Conservation (phyloP, 2,888 invertebrate species). For the Melangyna quadrimaculata region DNA sequence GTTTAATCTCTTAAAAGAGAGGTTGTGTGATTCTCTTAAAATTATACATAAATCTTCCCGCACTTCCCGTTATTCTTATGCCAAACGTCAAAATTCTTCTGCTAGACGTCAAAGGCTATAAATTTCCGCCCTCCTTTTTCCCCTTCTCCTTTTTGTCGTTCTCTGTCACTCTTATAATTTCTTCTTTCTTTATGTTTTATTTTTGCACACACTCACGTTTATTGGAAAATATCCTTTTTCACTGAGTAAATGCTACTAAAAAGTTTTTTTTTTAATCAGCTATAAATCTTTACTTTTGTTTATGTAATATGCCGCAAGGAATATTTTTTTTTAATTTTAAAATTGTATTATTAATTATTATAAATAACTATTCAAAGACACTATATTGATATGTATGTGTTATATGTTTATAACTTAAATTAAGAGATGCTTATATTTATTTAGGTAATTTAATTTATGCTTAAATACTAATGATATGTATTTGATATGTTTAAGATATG, state of each 20-base stretch:
- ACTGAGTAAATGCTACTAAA: slow-evolving; percentile 36
- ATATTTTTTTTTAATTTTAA: neutral
- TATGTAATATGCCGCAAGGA: slow-evolving; percentile 64
- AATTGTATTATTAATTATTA: neutral
- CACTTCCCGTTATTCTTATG: neutral
- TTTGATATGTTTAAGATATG: slow-evolving; percentile 57
- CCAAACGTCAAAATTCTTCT: slow-evolving; percentile 38
- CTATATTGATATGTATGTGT: slow-evolving; percentile 43
- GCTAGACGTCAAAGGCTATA: slow-evolving; percentile 34
- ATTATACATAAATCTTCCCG: neutral
- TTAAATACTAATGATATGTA: slow-evolving; percentile 67
- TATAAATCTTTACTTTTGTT: slow-evolving; percentile 51
- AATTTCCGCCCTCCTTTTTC: slow-evolving; percentile 1
- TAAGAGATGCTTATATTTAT: slow-evolving; percentile 38
- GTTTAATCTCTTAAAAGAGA: slow-evolving; percentile 36
- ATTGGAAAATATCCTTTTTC: slow-evolving; percentile 63
- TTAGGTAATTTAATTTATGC: slow-evolving; percentile 31
- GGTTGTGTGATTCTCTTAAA: slow-evolving; percentile 27
- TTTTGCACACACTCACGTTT: slow-evolving; percentile 46
- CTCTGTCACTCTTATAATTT: slow-evolving; percentile 24
- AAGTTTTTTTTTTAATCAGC: slow-evolving; percentile 15
- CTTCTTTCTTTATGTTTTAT: slow-evolving; percentile 3
- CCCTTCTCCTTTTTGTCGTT: neutral
- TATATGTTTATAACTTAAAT: neutral
- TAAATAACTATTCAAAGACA: slow-evolving; percentile 38